phyloP scores from a whole-genome alignment of 1,140 invertebrate species.

The Euschistus heros region DNA sequence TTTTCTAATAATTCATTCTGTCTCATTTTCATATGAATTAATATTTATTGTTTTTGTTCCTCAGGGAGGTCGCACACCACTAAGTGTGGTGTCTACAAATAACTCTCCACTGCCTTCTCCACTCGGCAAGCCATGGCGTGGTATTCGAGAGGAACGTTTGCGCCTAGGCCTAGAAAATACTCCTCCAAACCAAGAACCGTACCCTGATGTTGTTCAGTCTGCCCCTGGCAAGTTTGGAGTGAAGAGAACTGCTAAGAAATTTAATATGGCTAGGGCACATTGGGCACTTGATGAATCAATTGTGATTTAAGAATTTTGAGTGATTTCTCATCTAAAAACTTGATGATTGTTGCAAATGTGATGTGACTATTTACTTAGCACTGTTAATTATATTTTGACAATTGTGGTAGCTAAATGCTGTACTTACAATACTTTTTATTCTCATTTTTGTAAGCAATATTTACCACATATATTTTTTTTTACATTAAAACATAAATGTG shows the following conservation, averaged over 20 bases:
- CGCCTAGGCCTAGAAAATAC: slow-evolving; percentile 11
- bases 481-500: too few relatives aligned
- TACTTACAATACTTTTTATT: too few relatives aligned
- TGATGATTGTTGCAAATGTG: not conserved
- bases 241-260: slow-evolving; percentile 1
- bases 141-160: slow-evolving; percentile 5
- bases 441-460: too few relatives aligned
- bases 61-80: not conserved
- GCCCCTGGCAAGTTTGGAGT: not conserved
- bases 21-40: too few relatives aligned
- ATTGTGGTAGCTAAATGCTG: not conserved
- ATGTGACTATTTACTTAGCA: not conserved
- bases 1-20: too few relatives aligned
- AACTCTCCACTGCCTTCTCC: slow-evolving; percentile 4
- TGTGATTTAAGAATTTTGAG: not conserved
- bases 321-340: not conserved
- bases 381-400: not conserved
- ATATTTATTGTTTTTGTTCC: not conserved
- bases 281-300: slow-evolving; percentile 5
- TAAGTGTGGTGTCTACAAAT: not conserved
- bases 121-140: slow-evolving; percentile 1
- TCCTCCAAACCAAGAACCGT: not conserved
- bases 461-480: too few relatives aligned
- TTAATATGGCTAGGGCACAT: not conserved
- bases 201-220: not conserved